Percentiles rank a stretch among this genome's conserved stretches.
Conservation (phyloP, 2,797 vertebrate species). For the Ataeniobius toweri region DNA sequence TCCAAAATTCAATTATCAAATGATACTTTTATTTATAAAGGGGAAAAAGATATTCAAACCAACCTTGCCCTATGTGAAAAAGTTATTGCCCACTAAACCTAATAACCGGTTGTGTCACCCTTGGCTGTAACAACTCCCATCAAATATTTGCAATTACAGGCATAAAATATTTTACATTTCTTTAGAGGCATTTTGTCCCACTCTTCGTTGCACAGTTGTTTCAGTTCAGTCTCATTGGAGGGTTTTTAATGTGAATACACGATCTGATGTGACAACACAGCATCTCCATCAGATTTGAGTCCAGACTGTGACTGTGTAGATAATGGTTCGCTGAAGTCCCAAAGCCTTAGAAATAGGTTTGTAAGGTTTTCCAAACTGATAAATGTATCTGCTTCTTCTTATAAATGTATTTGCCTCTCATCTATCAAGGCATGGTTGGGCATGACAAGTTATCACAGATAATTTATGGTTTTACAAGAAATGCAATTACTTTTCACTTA, state of each 20-base stretch:
- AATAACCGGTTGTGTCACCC: not conserved
- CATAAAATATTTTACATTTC: no score
- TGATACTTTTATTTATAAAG: not conserved
- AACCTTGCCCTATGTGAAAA: not conserved
- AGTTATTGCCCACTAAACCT: not conserved
- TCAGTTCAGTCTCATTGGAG: not conserved
- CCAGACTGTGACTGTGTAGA: not conserved
- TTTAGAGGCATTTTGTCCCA: no score
- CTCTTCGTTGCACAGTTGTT: not conserved
- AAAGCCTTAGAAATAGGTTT: no score
- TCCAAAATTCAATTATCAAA: not conserved
- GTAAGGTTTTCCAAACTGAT: no score
- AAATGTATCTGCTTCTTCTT: no score
- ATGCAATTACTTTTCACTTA: no score
- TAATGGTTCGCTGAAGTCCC: no score
- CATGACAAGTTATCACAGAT: no score
- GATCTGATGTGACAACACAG: not conserved
- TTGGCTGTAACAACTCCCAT: not conserved
- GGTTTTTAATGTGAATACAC: not conserved
- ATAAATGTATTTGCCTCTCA: no score
- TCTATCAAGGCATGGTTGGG: no score
- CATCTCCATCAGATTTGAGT: not conserved
- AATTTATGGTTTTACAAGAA: no score
- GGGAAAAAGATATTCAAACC: not conserved
- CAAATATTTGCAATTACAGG: not conserved